Conservation (phyloP, 2,113 vertebrate species). For the Thamnophis sirtalis region DNA sequence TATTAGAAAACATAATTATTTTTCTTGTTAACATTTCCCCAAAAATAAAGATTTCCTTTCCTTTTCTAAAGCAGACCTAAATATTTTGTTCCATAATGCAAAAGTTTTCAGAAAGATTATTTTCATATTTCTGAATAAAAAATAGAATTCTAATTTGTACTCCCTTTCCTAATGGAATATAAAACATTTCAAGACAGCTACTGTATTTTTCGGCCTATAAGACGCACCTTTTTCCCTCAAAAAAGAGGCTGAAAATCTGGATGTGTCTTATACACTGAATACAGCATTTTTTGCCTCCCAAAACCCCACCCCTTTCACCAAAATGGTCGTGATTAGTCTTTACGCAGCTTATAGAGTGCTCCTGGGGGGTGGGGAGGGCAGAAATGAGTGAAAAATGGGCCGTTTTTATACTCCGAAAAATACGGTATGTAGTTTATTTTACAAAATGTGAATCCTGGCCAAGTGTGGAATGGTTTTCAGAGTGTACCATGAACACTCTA, state of each 20-base stretch:
- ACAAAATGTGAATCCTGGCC: neutral
- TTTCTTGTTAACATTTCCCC: neutral
- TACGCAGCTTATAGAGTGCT: too few species aligned
- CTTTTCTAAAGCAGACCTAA: neutral
- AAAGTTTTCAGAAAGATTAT: neutral
- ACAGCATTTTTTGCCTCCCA: too few species aligned
- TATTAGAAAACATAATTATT: neutral
- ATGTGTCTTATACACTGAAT: too few species aligned
- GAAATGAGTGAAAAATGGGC: too few species aligned
- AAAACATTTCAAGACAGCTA: neutral
- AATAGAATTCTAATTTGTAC: neutral
- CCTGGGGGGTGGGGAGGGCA: too few species aligned
- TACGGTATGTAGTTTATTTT: neutral
- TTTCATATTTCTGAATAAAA: neutral
- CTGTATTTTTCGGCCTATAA: too few species aligned
- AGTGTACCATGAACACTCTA: neutral
- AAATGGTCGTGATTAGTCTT: too few species aligned
- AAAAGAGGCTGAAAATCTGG: too few species aligned
- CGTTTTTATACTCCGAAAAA: too few species aligned
- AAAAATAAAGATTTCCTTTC: neutral
- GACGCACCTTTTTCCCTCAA: too few species aligned
- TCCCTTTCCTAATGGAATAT: neutral
- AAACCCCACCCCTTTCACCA: too few species aligned
- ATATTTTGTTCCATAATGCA: neutral
- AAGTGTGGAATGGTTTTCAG: neutral